Percentiles rank a stretch among this genome's conserved stretches.
These are phyloP conservation scores for Neria commutata DNA, from an alignment of 2,888 invertebrate genomes.

Conservation along the genomic window DNA sequence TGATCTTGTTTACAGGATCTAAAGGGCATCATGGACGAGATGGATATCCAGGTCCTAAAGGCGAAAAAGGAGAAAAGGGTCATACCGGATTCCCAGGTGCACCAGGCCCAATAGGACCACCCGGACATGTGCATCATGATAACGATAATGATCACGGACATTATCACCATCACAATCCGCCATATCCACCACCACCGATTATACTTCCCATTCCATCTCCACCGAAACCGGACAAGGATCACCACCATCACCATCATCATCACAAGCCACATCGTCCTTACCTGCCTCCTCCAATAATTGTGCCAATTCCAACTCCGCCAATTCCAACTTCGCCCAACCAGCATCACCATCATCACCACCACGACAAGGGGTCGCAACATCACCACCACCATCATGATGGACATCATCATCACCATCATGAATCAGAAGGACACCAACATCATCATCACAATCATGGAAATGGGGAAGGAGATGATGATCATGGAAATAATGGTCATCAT, in stretches of 20 bases:
- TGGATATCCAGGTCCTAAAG: not conserved
- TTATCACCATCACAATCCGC: not conserved
- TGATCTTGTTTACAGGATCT: too few relatives aligned
- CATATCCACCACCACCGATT: not conserved
- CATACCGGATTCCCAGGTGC: not conserved
- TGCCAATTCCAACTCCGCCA: not conserved
- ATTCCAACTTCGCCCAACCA: not conserved
- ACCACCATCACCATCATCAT: not conserved
- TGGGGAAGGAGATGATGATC: not conserved
- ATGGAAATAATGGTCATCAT: not conserved
- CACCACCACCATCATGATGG: not conserved
- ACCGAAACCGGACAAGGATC: not conserved
- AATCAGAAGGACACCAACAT: not conserved
- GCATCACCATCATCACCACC: not conserved
- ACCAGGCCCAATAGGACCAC: slow-evolving; percentile 15
- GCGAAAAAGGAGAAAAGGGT: not conserved
- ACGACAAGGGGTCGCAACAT: not conserved
- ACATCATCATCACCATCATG: not conserved
- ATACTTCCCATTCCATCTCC: not conserved
- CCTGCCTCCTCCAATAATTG: not conserved
- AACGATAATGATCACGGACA: not conserved
- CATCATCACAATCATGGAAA: not conserved
- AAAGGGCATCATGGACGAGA: not conserved
- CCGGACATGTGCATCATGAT: not conserved
- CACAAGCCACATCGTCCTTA: not conserved